Evolutionary conservation across 2,797 vertebrate genomes (phyloP).

Genomic region (Astyanax mexicanus): DNA sequence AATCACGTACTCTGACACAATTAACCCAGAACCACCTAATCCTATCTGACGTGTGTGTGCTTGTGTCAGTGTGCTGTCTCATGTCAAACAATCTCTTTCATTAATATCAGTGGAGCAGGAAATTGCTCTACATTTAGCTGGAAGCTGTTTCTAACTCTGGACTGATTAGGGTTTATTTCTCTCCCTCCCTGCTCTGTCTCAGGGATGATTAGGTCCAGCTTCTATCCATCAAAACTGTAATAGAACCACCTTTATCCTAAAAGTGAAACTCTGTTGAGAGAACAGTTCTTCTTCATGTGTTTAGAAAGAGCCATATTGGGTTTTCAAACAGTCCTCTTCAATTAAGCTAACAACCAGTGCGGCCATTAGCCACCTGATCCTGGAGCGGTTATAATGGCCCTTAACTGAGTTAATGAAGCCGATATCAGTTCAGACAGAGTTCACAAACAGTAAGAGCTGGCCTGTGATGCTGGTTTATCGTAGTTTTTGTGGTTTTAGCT

Average conservation of each 20-base stretch:
- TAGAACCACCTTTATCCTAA: not conserved
- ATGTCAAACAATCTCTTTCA: constrained; percentile 15
- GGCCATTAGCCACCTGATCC: constrained; percentile 35
- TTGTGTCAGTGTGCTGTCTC: constrained; percentile 29
- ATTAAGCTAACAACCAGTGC: constrained; percentile 17
- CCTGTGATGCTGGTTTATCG: too few species aligned
- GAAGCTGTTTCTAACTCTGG: constrained; percentile 35
- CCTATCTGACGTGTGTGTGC: not conserved
- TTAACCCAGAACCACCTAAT: not conserved
- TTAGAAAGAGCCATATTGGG: not conserved
- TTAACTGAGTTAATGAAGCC: constrained; percentile 43
- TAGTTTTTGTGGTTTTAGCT: too few species aligned
- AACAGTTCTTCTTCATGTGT: not conserved
- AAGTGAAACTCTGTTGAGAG: not conserved
- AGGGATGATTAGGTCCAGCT: not conserved
- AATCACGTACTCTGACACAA: not conserved
- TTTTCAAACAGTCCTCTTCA: constrained; percentile 6
- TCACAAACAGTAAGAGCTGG: not conserved
- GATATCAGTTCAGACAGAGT: constrained; percentile 40
- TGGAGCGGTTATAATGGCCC: constrained; percentile 24
- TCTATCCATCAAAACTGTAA: not conserved
- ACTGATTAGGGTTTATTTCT: constrained; percentile 2
- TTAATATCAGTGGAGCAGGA: constrained; percentile 40
- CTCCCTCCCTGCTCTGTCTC: not conserved
- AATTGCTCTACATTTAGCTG: constrained; percentile 34